phyloP scores from a whole-genome alignment of 2,797 vertebrate genomes.

The Eutrigla gurnardus region DNA sequence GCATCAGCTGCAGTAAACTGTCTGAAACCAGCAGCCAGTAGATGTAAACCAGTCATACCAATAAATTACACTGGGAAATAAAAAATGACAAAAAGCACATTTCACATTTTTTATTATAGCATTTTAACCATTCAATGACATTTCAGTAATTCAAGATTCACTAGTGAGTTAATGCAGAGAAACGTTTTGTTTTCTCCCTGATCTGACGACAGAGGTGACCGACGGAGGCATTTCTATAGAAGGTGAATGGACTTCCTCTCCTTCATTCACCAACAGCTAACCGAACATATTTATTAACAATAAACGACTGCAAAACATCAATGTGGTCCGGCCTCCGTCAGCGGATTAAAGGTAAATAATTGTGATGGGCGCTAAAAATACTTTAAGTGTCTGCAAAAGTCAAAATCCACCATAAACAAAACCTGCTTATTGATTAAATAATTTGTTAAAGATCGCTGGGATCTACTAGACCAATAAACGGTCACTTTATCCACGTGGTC shows the following conservation, averaged over 20 bases:
- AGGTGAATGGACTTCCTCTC: not conserved
- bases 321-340: slow-evolving; percentile 12
- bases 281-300: slow-evolving; percentile 3
- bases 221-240: slow-evolving; percentile 13
- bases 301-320: slow-evolving; percentile 4
- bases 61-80: slow-evolving; percentile 95
- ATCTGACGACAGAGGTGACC: slow-evolving; percentile 22
- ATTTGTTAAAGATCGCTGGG: too few species aligned
- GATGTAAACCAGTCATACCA: slow-evolving; percentile 66
- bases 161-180: slow-evolving; percentile 63
- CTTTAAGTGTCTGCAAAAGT: not conserved
- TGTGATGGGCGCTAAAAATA: not conserved
- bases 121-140: slow-evolving; percentile 94
- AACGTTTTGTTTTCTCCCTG: not conserved
- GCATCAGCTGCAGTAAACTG: slow-evolving; percentile 18
- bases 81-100: slow-evolving; percentile 99
- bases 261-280: not conserved
- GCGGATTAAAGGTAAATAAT: not conserved
- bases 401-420: slow-evolving; percentile 30
- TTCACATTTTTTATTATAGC: slow-evolving; percentile 99
- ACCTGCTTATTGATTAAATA: too few species aligned
- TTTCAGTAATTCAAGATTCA: slow-evolving; percentile 88
- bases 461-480: too few species aligned
- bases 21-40: slow-evolving; percentile 28
- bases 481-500: not conserved